These are phyloP conservation scores for Myotis findleyi DNA, from an alignment of 2,797 vertebrate genomes.

Conservation along the genomic window DNA sequence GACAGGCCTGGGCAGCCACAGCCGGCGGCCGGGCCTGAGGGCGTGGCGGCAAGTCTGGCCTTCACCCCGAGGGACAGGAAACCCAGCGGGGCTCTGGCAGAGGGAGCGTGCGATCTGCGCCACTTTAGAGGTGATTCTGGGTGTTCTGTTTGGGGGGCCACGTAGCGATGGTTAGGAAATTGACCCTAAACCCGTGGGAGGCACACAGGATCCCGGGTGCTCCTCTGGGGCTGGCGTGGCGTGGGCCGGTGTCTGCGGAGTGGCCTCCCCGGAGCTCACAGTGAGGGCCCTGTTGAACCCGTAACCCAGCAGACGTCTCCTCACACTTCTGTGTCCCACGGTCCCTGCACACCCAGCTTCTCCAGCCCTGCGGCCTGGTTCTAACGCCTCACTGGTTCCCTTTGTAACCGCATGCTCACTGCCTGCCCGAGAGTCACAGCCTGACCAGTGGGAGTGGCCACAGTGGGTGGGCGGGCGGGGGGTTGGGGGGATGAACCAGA, in stretches of 20 bases:
- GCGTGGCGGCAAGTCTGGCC: not conserved
- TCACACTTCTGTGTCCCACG: not conserved
- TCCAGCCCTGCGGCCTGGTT: not conserved
- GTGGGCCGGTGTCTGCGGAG: too few relatives aligned
- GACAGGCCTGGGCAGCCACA: not conserved
- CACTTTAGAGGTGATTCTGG: not conserved
- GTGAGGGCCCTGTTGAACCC: not conserved
- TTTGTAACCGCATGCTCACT: not conserved
- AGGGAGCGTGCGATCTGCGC: not conserved
- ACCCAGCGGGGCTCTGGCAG: too few relatives aligned
- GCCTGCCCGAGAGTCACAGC: not conserved
- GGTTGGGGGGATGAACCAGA: rapidly evolving
- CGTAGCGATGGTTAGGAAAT: not conserved
- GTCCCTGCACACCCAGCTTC: rapidly evolving
- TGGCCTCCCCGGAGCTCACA: not conserved
- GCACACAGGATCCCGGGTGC: not conserved
- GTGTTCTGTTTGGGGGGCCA: not conserved
- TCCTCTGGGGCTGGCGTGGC: not conserved
- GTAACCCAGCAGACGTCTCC: not conserved
- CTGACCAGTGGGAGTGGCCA: not conserved
- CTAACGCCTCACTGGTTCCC: not conserved
- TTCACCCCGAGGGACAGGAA: too few relatives aligned
- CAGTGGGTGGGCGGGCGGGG: rapidly evolving
- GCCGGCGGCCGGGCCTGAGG: not conserved
- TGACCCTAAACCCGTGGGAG: not conserved